A percentile compares a stretch with the other conserved stretches of the same genome.
These are phyloP conservation scores for Tetranychus piercei DNA, from an alignment of 2,888 invertebrate genomes.

Conservation along the genomic window DNA sequence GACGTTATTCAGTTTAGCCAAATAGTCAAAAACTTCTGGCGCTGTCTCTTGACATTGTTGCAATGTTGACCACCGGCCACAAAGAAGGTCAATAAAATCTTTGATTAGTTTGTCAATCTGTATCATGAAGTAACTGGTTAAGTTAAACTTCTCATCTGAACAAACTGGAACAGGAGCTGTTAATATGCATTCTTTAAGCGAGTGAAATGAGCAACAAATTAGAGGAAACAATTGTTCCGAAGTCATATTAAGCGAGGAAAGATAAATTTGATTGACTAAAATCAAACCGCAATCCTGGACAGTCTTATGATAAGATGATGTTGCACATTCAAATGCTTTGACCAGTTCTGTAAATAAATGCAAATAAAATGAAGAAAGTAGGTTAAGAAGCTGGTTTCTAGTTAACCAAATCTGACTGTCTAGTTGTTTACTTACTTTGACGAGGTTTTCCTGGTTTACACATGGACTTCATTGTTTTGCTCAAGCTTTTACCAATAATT, in stretches of 20 bases:
- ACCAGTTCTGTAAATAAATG: not conserved
- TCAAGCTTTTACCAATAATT: constrained; percentile 2
- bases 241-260: not conserved
- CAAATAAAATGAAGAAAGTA: not conserved
- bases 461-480: not conserved
- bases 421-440: not conserved
- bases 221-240: constrained; percentile 2
- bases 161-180: not conserved
- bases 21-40: not conserved
- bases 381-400: not conserved
- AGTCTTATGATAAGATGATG: not conserved
- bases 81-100: not conserved
- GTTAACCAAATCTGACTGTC: not conserved
- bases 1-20: not conserved
- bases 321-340: not conserved
- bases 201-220: not conserved
- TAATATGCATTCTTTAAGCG: not conserved
- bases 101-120: not conserved
- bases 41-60: not conserved
- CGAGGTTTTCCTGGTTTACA: constrained; percentile 8
- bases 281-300: not conserved
- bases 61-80: not conserved
- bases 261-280: constrained; percentile 1
- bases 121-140: not conserved
- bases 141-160: not conserved